Evolutionary conservation across 2,888 invertebrate species (phyloP), one percentile per base, ranked within the genome.

Genomic region (Synanthedon myopaeformis): DNA sequence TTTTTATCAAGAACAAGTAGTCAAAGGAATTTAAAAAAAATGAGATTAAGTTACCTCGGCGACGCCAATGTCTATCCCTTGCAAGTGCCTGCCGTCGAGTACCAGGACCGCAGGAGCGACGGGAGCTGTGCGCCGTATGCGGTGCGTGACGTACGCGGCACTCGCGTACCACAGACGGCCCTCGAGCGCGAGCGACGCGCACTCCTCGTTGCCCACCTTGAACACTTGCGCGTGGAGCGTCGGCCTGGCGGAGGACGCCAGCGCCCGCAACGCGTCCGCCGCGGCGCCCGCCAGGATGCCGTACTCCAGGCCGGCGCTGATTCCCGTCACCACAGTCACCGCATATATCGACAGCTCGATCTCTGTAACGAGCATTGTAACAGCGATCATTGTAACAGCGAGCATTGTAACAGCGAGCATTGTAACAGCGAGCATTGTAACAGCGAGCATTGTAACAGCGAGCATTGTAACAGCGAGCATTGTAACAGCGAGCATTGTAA

Each of bases 281-380:
- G 84, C 89, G 19, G 94, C 91, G 12, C 96, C 96, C 57, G 91
- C 89, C 51, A 94, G 79, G 65, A 97, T 96, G 53, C 97, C 97
- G 72, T 93, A 92, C 89, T 97, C 95, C 58, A 96, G 83, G 61
- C 94, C 91, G 61, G 93, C 76, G 52, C 90, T 78, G 49, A 94
- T 74, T 55, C 96, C 96, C 11, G 91, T 88, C 2, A 91, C 60
- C 60, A 95, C 92, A 0, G 96, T 96, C 3, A 90, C 87, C 4
- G 89, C 14, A 65, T 94, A 82, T 56, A 81, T 78, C 0, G 53
- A 0, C 8, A 84, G 58, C 66, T 84, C 81, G 3, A 69, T 4
- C 55, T 81, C 85, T 85, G 64, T 0, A 58, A 49, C 23, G 3
- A 69, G 3, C 55, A 80, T 84, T 84, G 64, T 0, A 58, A 49